These are phyloP conservation scores for Burhinus bistriatus DNA, from an alignment of 2,113 vertebrate genomes.

Conservation along the genomic window DNA sequence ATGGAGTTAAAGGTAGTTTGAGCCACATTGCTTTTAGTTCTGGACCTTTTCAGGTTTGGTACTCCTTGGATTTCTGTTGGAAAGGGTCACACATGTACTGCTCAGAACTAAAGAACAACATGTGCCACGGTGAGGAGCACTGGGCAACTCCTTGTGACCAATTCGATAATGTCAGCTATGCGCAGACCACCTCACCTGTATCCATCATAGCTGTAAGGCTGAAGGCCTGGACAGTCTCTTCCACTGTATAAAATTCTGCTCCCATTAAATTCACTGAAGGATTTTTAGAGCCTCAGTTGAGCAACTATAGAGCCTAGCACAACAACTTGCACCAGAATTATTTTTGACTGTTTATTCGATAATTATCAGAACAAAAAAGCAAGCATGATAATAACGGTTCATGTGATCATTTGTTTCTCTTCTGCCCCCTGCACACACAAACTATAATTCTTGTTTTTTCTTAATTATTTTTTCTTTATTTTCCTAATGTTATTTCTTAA, in stretches of 20 bases:
- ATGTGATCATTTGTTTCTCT: background rate
- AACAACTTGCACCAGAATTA: background rate
- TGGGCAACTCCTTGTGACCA: accelerated
- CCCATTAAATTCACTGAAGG: background rate
- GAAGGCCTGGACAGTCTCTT: background rate
- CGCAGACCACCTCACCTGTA: background rate
- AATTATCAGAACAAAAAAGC: background rate
- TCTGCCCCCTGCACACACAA: background rate
- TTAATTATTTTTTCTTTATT: background rate
- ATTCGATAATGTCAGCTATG: background rate
- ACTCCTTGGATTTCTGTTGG: background rate
- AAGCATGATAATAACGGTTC: background rate
- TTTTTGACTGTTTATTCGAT: background rate
- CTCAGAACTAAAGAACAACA: background rate
- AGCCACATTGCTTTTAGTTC: background rate
- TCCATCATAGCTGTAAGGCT: background rate
- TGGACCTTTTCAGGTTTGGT: background rate
- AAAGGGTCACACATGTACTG: accelerated
- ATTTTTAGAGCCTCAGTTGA: background rate
- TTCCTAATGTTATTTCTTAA: background rate
- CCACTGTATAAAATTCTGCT: background rate
- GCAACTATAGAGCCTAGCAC: background rate
- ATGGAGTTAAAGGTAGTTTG: background rate
- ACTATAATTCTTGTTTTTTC: background rate
- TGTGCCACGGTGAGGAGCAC: background rate